Evolutionary conservation across 2,113 vertebrate species (phyloP).

Genomic region (Cynocephalus volans): DNA sequence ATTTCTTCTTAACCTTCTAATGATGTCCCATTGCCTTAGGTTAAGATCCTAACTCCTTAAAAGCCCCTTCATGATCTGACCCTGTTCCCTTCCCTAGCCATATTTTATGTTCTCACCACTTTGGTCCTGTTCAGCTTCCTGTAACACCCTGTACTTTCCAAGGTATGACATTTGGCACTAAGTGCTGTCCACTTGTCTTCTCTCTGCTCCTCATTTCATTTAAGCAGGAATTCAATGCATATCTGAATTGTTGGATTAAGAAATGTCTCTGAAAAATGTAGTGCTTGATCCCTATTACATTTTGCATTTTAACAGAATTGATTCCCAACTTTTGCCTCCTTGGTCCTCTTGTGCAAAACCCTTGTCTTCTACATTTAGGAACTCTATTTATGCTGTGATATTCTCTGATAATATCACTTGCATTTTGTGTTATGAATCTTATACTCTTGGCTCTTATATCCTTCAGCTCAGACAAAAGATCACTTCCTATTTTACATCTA

Average conservation of each 20-base stretch:
- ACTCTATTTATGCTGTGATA: not conserved
- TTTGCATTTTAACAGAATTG: slow-evolving; percentile 28
- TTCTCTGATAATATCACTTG: not conserved
- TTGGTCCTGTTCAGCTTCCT: not conserved
- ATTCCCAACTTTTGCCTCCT: not conserved
- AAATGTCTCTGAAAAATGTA: not conserved
- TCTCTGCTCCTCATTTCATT: not conserved
- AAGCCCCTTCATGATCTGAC: not conserved
- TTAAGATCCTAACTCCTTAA: not conserved
- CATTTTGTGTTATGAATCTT: not conserved
- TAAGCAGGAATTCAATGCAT: slow-evolving; percentile 3
- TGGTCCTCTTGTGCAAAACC: not conserved
- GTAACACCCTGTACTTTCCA: not conserved
- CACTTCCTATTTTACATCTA: slow-evolving; percentile 4
- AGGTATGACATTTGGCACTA: not conserved
- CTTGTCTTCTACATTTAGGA: not conserved
- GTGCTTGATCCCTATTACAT: not conserved
- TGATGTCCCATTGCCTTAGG: not conserved
- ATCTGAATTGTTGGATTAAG: slow-evolving; percentile 5
- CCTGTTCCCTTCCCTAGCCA: not conserved
- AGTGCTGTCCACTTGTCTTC: not conserved
- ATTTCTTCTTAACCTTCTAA: not conserved
- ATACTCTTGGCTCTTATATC: not conserved
- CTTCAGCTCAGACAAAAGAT: not conserved
- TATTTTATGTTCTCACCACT: not conserved